These are phyloP conservation scores for Musca vetustissima DNA, from an alignment of 1,140 invertebrate genomes.

Conservation along the genomic window DNA sequence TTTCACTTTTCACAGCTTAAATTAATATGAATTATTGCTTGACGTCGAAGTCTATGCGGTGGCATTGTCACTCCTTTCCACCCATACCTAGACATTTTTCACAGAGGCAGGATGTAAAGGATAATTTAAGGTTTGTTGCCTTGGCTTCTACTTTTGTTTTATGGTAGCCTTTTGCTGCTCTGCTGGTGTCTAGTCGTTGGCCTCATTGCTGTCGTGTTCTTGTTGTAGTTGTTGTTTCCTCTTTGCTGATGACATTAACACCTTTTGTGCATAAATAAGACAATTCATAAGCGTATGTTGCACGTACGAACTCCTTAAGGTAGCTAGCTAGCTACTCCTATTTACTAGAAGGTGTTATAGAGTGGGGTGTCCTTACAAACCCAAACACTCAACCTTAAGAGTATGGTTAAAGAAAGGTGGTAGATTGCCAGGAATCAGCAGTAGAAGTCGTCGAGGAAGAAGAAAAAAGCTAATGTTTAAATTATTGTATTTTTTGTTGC, in stretches of 20 bases:
- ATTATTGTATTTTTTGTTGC: too few species aligned
- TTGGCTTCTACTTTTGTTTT: background rate
- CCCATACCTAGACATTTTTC: background rate
- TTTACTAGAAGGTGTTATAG: too few species aligned
- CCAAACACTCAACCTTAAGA: background rate
- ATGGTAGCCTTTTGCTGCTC: background rate
- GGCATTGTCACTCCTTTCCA: background rate
- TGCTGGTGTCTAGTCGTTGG: too few species aligned
- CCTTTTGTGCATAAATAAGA: conserved; percentile 19
- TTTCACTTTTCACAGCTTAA: conserved; percentile 28
- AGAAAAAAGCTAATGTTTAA: too few species aligned
- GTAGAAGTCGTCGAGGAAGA: too few species aligned
- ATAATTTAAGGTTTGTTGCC: conserved; percentile 16
- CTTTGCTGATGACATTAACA: conserved; percentile 9
- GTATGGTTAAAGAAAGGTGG: too few species aligned
- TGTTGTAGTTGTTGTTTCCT: background rate
- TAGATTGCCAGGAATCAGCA: too few species aligned
- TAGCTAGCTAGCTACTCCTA: too few species aligned
- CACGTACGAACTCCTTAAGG: too few species aligned
- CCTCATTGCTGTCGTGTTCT: too few species aligned
- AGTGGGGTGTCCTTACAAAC: conserved; percentile 30
- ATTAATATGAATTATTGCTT: conserved; percentile 32
- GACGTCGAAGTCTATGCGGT: background rate
- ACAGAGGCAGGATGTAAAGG: conserved; percentile 25
- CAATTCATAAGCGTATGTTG: too few species aligned